These are phyloP conservation scores for Nyctalus aviator DNA, from an alignment of 2,797 vertebrate species.

Conservation along the genomic window DNA sequence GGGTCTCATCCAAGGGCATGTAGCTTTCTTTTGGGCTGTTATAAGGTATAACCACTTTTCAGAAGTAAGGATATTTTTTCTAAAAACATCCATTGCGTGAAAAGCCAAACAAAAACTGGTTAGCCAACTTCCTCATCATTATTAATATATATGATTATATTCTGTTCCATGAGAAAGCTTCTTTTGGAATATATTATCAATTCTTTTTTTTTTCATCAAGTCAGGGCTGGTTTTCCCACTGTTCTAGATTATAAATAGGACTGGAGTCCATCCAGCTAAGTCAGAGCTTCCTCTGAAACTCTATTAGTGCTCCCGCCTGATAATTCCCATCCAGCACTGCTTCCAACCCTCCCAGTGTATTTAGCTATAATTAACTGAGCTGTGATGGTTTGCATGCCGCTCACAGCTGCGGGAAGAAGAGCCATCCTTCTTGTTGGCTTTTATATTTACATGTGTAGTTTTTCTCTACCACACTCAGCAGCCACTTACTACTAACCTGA, in stretches of 20 bases:
- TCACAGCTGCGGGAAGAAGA: conserved; percentile 34
- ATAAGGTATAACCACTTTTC: not conserved
- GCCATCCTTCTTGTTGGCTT: conserved; percentile 30
- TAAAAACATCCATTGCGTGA: not conserved
- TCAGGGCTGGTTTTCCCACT: conserved; percentile 25
- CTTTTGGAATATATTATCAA: not conserved
- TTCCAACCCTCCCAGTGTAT: not conserved
- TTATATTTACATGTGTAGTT: conserved; percentile 25
- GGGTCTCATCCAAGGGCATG: not conserved
- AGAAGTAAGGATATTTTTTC: conserved; percentile 10
- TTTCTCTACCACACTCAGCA: not conserved
- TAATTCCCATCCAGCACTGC: not conserved
- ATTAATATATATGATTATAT: not conserved
- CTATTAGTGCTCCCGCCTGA: not conserved
- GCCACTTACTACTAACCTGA: not conserved
- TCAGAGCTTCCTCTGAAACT: conserved; percentile 42
- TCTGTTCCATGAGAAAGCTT: not conserved
- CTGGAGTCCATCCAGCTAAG: conserved; percentile 26
- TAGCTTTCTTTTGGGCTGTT: not conserved
- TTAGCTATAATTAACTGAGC: conserved; percentile 33
- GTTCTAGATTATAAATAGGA: conserved; percentile 54
- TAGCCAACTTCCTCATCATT: not conserved
- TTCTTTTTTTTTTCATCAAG: conserved; percentile 19
- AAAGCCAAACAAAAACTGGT: conserved; percentile 43
- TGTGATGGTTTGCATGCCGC: not conserved